These are phyloP conservation scores for Microcebus tavaratra DNA, from an alignment of 2,113 vertebrate species.

Conservation along the genomic window DNA sequence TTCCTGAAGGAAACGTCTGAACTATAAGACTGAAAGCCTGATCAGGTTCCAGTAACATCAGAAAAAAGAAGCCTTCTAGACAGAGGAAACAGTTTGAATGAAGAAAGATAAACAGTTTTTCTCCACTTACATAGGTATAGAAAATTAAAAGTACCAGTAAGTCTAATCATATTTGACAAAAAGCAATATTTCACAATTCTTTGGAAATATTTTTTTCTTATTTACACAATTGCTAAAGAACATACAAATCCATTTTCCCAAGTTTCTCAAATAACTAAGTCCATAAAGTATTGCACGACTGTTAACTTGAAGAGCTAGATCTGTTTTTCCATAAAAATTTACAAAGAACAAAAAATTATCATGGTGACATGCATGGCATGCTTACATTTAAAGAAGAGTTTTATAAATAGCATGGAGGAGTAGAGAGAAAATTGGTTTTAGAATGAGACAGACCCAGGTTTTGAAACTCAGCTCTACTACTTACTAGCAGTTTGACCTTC, in stretches of 20 bases:
- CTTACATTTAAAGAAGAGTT: slow-evolving; percentile 35
- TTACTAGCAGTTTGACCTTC: slow-evolving; percentile 35
- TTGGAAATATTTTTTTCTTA: not conserved
- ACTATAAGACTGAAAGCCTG: not conserved
- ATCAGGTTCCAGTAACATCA: not conserved
- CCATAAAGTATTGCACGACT: not conserved
- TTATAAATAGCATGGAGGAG: not conserved
- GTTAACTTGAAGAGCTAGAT: slow-evolving; percentile 20
- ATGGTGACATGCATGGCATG: not conserved
- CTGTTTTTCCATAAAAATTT: slow-evolving; percentile 25
- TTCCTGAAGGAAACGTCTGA: slow-evolving; percentile 21
- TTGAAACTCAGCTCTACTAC: slow-evolving; percentile 38
- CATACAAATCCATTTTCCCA: slow-evolving; percentile 38
- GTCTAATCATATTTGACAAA: not conserved
- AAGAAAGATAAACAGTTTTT: not conserved
- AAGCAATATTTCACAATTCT: not conserved
- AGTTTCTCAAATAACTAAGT: slow-evolving; percentile 41
- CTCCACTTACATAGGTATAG: not conserved
- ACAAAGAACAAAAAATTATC: slow-evolving; percentile 42
- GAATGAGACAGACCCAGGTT: slow-evolving; percentile 20
- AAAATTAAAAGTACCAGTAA: not conserved
- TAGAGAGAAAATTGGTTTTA: not conserved
- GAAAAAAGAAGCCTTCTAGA: slow-evolving; percentile 9
- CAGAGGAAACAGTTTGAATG: not conserved
- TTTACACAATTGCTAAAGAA: not conserved